Conservation (phyloP, 1,140 invertebrate species). For the Hyphantria cunea region DNA sequence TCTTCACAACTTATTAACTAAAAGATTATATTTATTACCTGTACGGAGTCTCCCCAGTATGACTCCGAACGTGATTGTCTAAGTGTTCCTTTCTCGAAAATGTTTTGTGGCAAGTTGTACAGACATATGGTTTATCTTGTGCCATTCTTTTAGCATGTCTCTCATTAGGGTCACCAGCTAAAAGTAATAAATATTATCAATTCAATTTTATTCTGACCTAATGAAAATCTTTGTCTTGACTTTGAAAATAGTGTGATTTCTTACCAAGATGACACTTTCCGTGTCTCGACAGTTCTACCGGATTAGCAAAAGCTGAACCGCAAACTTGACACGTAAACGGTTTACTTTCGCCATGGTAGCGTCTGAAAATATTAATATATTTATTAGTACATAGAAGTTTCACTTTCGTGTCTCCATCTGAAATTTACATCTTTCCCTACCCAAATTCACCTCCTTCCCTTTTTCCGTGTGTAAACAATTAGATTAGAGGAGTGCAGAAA, state of each 20-base stretch:
- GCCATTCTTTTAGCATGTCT: constrained; percentile 90
- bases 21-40: constrained; percentile 65
- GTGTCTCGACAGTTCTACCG: constrained; percentile 88
- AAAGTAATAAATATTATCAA: neutral
- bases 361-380: constrained; percentile 65
- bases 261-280: constrained; percentile 91
- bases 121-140: constrained; percentile 91
- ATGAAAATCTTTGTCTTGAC: neutral
- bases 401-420: neutral
- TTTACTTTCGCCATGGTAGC: constrained; percentile 92
- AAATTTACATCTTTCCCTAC: too few relatives aligned
- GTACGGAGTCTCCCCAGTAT: constrained; percentile 92
- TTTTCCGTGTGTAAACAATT: too few relatives aligned
- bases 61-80: constrained; percentile 91
- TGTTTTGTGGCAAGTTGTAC: constrained; percentile 92
- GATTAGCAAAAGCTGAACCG: constrained; percentile 90
- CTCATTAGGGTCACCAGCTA: constrained; percentile 81
- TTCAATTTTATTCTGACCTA: too few relatives aligned
- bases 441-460: too few relatives aligned
- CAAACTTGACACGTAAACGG: constrained; percentile 93
- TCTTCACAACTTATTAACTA: too few relatives aligned
- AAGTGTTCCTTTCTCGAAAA: constrained; percentile 94
- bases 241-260: constrained; percentile 8
- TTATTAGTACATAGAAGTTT: constrained; percentile 8
- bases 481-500: too few relatives aligned